Evolutionary conservation across 1,140 invertebrate genomes (phyloP), one percentile per base, ranked within the genome.

Genomic region (Myzus persicae): DNA sequence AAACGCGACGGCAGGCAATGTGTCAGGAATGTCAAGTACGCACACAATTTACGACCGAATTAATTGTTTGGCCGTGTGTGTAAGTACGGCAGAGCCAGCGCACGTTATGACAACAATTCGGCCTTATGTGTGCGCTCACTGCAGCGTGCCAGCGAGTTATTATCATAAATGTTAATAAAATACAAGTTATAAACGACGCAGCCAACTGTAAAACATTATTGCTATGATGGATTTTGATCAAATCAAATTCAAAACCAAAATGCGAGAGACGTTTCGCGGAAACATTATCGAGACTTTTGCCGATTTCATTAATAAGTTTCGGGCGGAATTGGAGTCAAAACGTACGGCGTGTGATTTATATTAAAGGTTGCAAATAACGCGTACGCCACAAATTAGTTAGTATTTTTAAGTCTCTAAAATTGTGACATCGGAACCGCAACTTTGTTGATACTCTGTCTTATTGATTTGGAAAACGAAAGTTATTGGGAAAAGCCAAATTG

Each of bases 21-120:
- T 22, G 51, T 90, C 89, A 38, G 42, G 54, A 59, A 90, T 90
- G 89, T 90, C 89, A 90, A 90, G 54, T 31, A 59, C 36, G 36
- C 54, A 18, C 31, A n/a, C 38, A 42, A 90, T 90, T 90, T 67
- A 90, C 54, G 51, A 90, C 54, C 38, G 26, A 90, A 90, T 90
- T 67, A 51, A 54, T 89, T 89, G 48, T 89, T 89, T 26, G 36
- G 22, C 36, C 38, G 38, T 18, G 38, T 67, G 54, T 67, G 54
- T 59, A 31, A 90, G 44, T n/a, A 76, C 44, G 84, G 11, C 42
- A 38, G 11, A 36, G 4, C 46, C 54, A 6, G 42, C 22, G 22
- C 9, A 40, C 48, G 46, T 54, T 36, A 54, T 22, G 88, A 89
- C 22, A 48, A 38, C 85, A 40, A 88, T n/a, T 88, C 18, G 6